These are phyloP conservation scores for Tipula helvola DNA, from an alignment of 2,888 invertebrate species.

Conservation along the genomic window DNA sequence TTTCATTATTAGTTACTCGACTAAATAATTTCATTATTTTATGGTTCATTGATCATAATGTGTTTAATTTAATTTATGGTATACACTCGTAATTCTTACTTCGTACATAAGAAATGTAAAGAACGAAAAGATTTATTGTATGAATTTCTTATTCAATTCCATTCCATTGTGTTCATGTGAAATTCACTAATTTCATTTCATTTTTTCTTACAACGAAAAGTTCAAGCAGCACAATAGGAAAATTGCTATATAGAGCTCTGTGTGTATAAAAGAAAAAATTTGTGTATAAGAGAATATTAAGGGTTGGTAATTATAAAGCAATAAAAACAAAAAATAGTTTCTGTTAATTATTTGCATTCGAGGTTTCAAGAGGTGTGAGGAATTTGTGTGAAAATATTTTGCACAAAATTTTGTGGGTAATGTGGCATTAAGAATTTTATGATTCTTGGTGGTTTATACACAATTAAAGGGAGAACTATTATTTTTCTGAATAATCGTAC, in stretches of 20 bases:
- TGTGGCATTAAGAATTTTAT: too few species aligned
- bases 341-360: background rate
- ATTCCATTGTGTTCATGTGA: background rate
- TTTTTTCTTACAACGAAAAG: background rate
- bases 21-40: background rate
- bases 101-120: background rate
- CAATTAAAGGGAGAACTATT: too few species aligned
- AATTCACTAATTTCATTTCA: background rate
- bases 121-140: background rate
- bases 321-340: background rate
- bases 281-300: background rate
- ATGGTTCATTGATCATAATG: background rate
- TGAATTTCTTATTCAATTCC: background rate
- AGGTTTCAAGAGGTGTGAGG: background rate
- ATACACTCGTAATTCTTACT: background rate
- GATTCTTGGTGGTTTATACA: too few species aligned
- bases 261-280: too few species aligned
- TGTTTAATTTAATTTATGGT: background rate
- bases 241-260: too few species aligned
- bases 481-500: too few species aligned
- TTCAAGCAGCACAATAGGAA: background rate
- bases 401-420: background rate
- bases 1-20: background rate
- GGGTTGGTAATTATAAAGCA: background rate
- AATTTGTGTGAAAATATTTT: background rate